Evolutionary conservation across 2,888 invertebrate genomes (phyloP).

Genomic region (Acronicta psi): DNA sequence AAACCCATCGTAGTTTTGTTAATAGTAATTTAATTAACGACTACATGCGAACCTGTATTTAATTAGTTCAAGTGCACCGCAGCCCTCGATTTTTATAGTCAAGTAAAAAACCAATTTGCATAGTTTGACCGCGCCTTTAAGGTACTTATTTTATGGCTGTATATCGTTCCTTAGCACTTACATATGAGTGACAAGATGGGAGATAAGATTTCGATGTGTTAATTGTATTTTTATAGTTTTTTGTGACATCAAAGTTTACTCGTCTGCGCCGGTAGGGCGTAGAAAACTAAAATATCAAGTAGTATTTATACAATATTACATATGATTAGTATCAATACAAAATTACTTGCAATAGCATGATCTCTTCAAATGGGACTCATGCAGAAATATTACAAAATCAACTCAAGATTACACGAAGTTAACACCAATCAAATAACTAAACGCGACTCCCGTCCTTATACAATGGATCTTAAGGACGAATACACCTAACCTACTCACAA

Average conservation of each 20-base stretch:
- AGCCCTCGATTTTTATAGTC: constrained; percentile 28
- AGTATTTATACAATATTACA: no score
- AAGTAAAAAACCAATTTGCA: constrained; percentile 13
- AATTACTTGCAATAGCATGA: neutral
- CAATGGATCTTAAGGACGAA: constrained; percentile 14
- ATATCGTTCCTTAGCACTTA: constrained; percentile 31
- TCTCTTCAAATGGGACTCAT: neutral
- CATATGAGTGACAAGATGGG: constrained; percentile 27
- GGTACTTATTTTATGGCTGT: constrained; percentile 12
- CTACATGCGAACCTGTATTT: constrained; percentile 37
- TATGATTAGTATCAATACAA: neutral
- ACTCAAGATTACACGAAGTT: constrained; percentile 19
- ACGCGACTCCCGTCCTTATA: constrained; percentile 22
- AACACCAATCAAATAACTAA: constrained; percentile 18
- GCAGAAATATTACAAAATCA: constrained; percentile 25
- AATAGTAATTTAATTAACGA: constrained; percentile 27
- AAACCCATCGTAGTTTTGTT: neutral
- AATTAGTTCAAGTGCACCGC: constrained; percentile 47
- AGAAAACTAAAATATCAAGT: neutral
- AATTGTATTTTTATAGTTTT: neutral
- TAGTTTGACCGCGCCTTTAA: constrained; percentile 33
- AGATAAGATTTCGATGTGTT: neutral
- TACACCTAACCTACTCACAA: constrained; percentile 12
- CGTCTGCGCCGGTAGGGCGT: neutral
- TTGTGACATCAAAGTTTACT: neutral